Conservation (phyloP, 2,113 vertebrate genomes). For the Lucifuga dentata region DNA sequence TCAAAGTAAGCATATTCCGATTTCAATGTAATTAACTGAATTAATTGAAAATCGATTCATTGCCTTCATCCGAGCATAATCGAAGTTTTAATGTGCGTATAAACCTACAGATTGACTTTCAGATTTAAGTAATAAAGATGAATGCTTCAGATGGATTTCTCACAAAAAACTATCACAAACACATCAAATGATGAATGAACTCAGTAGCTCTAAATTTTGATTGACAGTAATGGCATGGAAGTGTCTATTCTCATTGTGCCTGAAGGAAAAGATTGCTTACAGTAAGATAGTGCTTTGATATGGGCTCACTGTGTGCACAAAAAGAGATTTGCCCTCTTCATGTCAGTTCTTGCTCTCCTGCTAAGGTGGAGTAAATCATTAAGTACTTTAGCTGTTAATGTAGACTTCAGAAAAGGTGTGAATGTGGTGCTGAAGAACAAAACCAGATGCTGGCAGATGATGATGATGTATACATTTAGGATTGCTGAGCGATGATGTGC, state of each 20-base stretch:
- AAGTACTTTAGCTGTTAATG: constrained; percentile 20
- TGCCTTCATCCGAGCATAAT: too few relatives aligned
- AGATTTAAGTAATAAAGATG: neutral
- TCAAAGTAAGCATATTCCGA: too few relatives aligned
- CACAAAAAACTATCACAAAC: neutral
- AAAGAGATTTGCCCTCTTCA: constrained; percentile 35
- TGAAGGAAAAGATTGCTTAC: constrained; percentile 29
- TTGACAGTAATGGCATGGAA: constrained; percentile 7
- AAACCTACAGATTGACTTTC: too few relatives aligned
- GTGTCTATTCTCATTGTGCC: constrained; percentile 22
- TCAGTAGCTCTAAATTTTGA: constrained; percentile 27
- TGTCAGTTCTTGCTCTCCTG: constrained; percentile 58
- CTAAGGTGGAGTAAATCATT: constrained; percentile 53
- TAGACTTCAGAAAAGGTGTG: constrained; percentile 14
- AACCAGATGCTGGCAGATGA: constrained; percentile 26
- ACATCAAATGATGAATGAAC: constrained; percentile 31
- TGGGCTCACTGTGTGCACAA: constrained; percentile 22
- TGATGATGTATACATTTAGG: constrained; percentile 4
- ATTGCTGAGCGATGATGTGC: constrained; percentile 2
- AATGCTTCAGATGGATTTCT: neutral
- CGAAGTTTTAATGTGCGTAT: too few relatives aligned
- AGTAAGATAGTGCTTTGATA: constrained; percentile 34
- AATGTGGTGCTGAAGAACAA: constrained; percentile 28
- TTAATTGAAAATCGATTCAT: too few relatives aligned
- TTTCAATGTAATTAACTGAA: too few relatives aligned